Evolutionary conservation across 2,888 invertebrate species (phyloP), one percentile per base, ranked within the genome.

Genomic region (Orgyia antiqua): DNA sequence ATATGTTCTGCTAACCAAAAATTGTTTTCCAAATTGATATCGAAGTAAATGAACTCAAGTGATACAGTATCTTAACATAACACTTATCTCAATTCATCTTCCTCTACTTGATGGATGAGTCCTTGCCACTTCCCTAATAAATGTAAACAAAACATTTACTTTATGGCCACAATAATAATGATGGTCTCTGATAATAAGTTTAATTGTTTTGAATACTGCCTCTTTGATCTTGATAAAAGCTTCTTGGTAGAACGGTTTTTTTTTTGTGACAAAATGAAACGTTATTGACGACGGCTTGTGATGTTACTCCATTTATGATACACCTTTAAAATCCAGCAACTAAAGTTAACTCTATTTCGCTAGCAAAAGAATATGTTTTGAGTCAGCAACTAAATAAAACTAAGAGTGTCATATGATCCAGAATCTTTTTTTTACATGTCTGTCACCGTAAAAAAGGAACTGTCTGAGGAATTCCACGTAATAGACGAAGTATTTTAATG

Each of bases 91-190:
- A 70, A 80, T 82, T 72, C 79, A 66, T 80, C 80, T 76, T 73
- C 64, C 51, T 54, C 60, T 43, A 29, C 59, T 68, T 82, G 83
- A 84, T 84, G 71, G 80, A 84, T 84, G 80, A 66, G 55, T 56
- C 62, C 54, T 63, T 72, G 57, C 68, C 76, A 73, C 76, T 78
- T 64, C 62, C 73, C 74, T 80, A 76, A 83, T 82, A 82, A 82
- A 84, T 73, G 80, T 84, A 83, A 84, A 84, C 84, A 84, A 82
- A 80, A 73, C 70, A 71, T 62, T 64, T 55, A 59, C 70, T 80
- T 80, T 75, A 72, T 71, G 58, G 55, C 43, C 39, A 58, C 51
- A 56, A 75, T 75, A 80, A 74, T 75, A 79, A 83, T 77, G 75
- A 71, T 63, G 53, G 50, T 45, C 46, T 45, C 43, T 48, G 68